Evolutionary conservation across 2,888 invertebrate species (phyloP), one percentile per base, ranked within the genome.

Genomic region (Cyaniris semiargus): DNA sequence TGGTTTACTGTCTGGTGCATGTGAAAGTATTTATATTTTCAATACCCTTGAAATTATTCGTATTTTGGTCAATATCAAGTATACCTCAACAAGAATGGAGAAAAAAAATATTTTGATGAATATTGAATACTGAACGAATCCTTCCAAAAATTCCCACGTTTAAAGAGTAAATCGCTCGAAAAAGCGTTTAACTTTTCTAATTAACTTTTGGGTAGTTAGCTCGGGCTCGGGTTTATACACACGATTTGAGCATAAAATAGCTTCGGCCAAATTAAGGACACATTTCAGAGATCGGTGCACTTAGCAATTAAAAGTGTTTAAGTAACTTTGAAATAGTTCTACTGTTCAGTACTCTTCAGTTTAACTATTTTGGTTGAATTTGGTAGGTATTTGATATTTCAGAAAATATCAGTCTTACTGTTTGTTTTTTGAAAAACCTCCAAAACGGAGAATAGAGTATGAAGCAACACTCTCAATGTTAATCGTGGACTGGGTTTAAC

Each of bases 181-280:
- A 71, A 38, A 38, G 34, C 71, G 21, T 38, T 15, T 38, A 38
- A 71, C 10, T 71, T 71, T 66, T 71, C 34, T 21, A 71, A 71
- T 71, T 71, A 71, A 38, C 21, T 71, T 71, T 71, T 34, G 34
- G 23, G n/a, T 71, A 34, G 34, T 71, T 71, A 34, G 10, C 34
- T 71, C 71, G 21, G 38, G 34, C 38, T 71, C 71, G 48, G 13
- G 48, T 74, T 74, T 74, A 27, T 53, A 74, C 74, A 74, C 23
- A 53, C 23, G 48, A 74, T 27, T 53, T 74, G 74, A 74, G 74
- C 74, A 74, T 48, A 74, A 74, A 74, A 74, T 74, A 48, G 74
- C 74, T 18, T 74, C 53, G 74, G 44, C 23, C 48, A 48, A 74
- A 74, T 74, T 74, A 53, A 48, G 74, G 18, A 53, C 74, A 53